phyloP scores from a whole-genome alignment of 2,888 invertebrate species.

The Tetropium fuscum region DNA sequence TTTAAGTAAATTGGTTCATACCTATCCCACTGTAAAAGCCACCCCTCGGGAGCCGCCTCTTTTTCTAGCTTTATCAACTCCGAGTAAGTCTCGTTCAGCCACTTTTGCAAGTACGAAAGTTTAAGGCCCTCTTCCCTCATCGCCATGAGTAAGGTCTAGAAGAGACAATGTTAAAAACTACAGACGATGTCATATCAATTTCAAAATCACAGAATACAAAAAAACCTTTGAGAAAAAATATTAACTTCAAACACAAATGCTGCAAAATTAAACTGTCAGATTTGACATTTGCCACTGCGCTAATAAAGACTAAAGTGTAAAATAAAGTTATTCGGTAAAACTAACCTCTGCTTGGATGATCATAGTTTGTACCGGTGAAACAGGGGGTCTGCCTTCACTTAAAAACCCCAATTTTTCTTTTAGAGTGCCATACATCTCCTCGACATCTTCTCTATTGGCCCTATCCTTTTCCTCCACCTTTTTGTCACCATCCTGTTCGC shows the following conservation, averaged over 20 bases:
- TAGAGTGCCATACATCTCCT: conserved; percentile 65
- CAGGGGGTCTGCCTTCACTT: conserved; percentile 69
- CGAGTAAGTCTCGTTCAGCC: conserved; percentile 71
- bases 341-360: conserved; percentile 72
- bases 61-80: conserved; percentile 74
- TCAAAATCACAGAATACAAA: conserved; percentile 7
- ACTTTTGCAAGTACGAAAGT: conserved; percentile 71
- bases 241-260: too few species aligned
- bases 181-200: not conserved
- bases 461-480: conserved; percentile 28
- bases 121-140: conserved; percentile 73
- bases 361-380: conserved; percentile 72
- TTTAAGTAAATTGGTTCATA: conserved; percentile 65
- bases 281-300: too few species aligned
- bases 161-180: conserved; percentile 2
- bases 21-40: conserved; percentile 82
- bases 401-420: conserved; percentile 72
- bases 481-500: conserved; percentile 35
- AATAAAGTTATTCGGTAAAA: conserved; percentile 1
- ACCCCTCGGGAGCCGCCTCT: conserved; percentile 75
- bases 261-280: too few species aligned
- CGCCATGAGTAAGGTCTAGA: conserved; percentile 74
- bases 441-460: conserved; percentile 55
- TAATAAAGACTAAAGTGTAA: too few species aligned
- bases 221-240: too few species aligned